Evolutionary conservation across 2,888 invertebrate genomes (phyloP).

Genomic region (Gasteruption jaculator): DNA sequence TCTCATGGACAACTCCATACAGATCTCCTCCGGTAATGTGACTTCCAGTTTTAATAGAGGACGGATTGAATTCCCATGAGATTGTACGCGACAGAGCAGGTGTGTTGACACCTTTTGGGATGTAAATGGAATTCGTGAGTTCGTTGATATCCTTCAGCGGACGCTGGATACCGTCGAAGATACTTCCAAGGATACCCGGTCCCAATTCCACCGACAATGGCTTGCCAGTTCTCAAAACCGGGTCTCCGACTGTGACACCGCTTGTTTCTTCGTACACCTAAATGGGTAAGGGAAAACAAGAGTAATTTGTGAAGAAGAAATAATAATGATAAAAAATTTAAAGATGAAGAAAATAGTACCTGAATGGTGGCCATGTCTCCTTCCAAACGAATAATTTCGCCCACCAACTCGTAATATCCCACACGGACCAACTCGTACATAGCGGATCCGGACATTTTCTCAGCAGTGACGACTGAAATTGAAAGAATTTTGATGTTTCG

Average conservation of each 20-base stretch:
- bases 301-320: conserved; percentile 2
- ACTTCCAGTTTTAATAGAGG: conserved; percentile 82
- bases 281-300: too few species aligned
- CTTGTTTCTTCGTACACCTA: conserved; percentile 92
- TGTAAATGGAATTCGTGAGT: conserved; percentile 94
- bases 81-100: conserved; percentile 79
- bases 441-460: conserved; percentile 98
- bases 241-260: conserved; percentile 99
- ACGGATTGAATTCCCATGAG: conserved; percentile 91
- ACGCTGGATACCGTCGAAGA: conserved; percentile 99
- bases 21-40: conserved; percentile 99
- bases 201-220: conserved; percentile 98
- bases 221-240: conserved; percentile 96
- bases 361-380: conserved; percentile 99
- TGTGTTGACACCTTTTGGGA: conserved; percentile 97
- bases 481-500: conserved; percentile 14
- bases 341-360: conserved; percentile 55
- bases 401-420: conserved; percentile 96
- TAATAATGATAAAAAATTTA: neutral
- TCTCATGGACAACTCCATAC: conserved; percentile 94
- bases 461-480: conserved; percentile 91
- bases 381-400: conserved; percentile 99
- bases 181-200: conserved; percentile 98
- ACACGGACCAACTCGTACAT: conserved; percentile 99
- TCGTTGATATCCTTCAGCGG: conserved; percentile 95